phyloP scores from a whole-genome alignment of 2,113 vertebrate genomes.

The Gnathonemus echidnorhynchus region DNA sequence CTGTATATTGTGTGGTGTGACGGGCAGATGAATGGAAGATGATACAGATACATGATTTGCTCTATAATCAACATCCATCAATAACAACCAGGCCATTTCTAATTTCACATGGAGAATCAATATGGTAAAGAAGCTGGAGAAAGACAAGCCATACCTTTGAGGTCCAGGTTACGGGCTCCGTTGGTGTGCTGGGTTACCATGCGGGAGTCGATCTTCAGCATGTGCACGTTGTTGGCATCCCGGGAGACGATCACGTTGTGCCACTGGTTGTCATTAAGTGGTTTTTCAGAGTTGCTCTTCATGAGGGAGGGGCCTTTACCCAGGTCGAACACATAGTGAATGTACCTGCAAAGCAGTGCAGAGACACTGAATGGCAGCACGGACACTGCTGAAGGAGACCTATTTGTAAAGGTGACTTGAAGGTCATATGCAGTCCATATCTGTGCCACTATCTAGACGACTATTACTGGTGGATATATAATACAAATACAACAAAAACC shows the following conservation, averaged over 20 bases:
- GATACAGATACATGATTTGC: not conserved
- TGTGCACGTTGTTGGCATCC: constrained; percentile 79
- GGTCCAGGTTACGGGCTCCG: constrained; percentile 82
- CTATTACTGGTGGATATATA: not conserved
- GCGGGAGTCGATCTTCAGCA: constrained; percentile 83
- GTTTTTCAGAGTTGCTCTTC: constrained; percentile 91
- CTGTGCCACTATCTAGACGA: not conserved
- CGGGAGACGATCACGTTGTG: constrained; percentile 88
- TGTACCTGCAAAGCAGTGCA: constrained; percentile 57
- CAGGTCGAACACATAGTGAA: constrained; percentile 90
- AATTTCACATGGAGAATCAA: not conserved
- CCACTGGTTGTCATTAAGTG: constrained; percentile 91
- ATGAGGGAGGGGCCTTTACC: constrained; percentile 88
- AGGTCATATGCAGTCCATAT: not conserved
- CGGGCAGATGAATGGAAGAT: not conserved
- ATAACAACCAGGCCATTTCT: not conserved
- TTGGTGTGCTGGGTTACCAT: constrained; percentile 91
- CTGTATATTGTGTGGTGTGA: not conserved
- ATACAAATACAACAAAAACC: not conserved
- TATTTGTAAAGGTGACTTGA: not conserved
- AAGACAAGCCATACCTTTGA: constrained; percentile 69
- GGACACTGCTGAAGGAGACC: not conserved
- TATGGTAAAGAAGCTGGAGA: not conserved
- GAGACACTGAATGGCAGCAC: not conserved
- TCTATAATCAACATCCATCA: not conserved